A percentile compares a stretch with the other conserved stretches of the same genome.
Evolutionary conservation across 2,888 invertebrate genomes (phyloP).

Genomic region (Ischnura elegans): DNA sequence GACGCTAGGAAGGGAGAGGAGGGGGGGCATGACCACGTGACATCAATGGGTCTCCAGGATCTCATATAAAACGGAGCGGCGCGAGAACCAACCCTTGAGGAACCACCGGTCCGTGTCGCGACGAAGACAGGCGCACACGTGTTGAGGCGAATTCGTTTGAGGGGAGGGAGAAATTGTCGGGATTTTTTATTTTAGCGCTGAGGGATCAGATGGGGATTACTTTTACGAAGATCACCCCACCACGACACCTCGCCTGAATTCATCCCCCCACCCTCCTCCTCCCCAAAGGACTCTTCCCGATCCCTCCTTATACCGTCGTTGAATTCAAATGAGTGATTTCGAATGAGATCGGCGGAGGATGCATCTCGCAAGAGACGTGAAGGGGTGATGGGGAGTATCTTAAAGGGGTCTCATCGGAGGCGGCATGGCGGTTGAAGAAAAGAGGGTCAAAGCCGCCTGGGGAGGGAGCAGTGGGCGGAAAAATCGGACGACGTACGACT

Average conservation of each 20-base stretch:
- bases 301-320: not conserved
- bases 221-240: not conserved
- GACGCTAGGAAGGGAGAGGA: not conserved
- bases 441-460: not conserved
- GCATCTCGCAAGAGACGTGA: not conserved
- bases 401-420: not conserved
- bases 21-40: conserved; percentile 23
- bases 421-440: not conserved
- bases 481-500: not conserved
- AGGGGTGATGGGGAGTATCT: not conserved
- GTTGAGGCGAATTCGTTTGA: not conserved
- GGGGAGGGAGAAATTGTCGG: not conserved
- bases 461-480: not conserved
- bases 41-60: conserved; percentile 50
- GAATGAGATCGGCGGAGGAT: conserved; percentile 13
- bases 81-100: not conserved
- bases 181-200: not conserved
- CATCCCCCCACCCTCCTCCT: not conserved
- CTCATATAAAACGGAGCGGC: conserved; percentile 53
- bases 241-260: not conserved
- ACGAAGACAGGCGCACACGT: conserved; percentile 55
- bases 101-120: conserved; percentile 42
- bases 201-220: not conserved
- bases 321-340: conserved; percentile 56
- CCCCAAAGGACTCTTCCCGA: not conserved